These are phyloP conservation scores for Benthosema pterotum DNA, from an alignment of 2,797 vertebrate genomes.

Conservation along the genomic window DNA sequence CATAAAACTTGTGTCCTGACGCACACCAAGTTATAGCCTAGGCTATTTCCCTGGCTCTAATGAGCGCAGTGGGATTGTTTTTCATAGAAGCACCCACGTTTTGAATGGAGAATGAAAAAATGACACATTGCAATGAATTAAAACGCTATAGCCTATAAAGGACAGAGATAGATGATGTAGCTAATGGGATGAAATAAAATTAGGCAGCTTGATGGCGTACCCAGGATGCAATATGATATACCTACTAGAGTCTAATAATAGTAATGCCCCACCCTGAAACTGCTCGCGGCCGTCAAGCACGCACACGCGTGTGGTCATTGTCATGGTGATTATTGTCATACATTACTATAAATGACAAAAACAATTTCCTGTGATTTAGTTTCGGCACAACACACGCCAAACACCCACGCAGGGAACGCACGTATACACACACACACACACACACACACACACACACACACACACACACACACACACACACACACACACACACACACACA, in stretches of 20 bases:
- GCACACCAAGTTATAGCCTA: not conserved
- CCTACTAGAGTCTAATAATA: not conserved
- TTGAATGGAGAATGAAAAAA: not conserved
- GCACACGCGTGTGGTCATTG: not conserved
- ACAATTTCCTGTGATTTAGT: conserved; percentile 11
- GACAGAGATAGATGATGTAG: too few relatives aligned
- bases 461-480: too few relatives aligned
- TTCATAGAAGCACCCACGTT: too few relatives aligned
- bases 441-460: too few relatives aligned
- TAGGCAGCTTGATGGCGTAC: too few relatives aligned
- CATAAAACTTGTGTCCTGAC: conserved; percentile 1
- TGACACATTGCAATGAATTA: not conserved
- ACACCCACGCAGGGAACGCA: too few relatives aligned
- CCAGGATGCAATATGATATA: too few relatives aligned
- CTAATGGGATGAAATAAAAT: too few relatives aligned
- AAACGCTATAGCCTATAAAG: not conserved
- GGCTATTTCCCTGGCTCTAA: not conserved
- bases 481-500: too few relatives aligned
- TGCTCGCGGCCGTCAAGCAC: conserved; percentile 1
- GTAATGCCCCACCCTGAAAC: conserved; percentile 72
- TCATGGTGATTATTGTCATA: not conserved
- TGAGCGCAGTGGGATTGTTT: too few relatives aligned
- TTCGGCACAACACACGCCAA: conserved; percentile 23
- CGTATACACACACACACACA: too few relatives aligned
- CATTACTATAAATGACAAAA: not conserved